These are phyloP conservation scores for Aphidius colemani DNA, from an alignment of 2,888 invertebrate genomes.

Conservation along the genomic window DNA sequence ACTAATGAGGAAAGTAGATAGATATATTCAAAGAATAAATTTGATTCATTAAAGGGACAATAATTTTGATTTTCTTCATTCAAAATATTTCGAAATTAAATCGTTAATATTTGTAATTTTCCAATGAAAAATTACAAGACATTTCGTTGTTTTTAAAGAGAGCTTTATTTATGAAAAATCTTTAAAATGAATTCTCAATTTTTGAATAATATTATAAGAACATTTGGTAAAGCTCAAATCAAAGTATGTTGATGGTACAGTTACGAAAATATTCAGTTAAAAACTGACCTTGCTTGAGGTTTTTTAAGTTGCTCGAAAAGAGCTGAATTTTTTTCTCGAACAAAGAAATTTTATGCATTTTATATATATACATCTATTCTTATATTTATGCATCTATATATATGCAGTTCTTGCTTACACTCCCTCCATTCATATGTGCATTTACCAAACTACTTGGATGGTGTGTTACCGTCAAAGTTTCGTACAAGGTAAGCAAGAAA, in stretches of 20 bases:
- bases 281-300: conserved; percentile 19
- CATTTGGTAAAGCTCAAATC: no score
- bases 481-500: conserved; percentile 18
- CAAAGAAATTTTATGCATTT: conserved; percentile 16
- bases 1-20: no score
- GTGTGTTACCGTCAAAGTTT: background rate
- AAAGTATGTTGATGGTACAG: no score
- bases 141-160: conserved; percentile 9
- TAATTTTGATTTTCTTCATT: no score
- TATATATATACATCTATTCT: conserved; percentile 18
- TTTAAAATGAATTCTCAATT: no score
- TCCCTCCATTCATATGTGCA: background rate
- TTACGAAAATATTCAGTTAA: no score
- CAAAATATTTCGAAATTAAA: no score
- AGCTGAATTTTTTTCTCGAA: conserved; percentile 10
- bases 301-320: conserved; percentile 13
- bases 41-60: no score
- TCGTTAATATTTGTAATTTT: background rate
- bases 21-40: no score
- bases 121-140: background rate
- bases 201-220: no score
- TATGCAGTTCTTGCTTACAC: background rate
- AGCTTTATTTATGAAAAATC: no score
- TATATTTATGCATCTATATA: conserved; percentile 5
- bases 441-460: no score